Conservation (phyloP, 2,888 invertebrate genomes). For the Andrena bicolor region DNA sequence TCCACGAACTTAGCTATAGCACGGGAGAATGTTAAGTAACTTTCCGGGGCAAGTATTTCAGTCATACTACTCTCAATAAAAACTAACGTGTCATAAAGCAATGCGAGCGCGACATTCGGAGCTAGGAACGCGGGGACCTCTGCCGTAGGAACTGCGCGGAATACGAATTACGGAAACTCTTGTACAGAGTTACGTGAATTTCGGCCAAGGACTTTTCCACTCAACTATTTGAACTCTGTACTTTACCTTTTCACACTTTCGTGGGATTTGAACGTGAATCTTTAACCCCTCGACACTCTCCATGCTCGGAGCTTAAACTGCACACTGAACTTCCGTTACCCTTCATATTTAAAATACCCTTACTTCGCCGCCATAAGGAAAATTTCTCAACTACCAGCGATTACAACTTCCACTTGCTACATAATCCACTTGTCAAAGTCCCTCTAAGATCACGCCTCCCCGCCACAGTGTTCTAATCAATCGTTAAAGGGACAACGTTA, state of each 20-base stretch:
- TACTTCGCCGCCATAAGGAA: background rate
- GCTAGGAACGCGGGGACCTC: background rate
- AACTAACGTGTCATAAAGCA: no score
- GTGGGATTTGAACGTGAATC: background rate
- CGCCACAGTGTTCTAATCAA: background rate
- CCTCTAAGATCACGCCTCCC: no score
- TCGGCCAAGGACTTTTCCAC: background rate
- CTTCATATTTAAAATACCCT: background rate
- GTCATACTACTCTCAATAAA: no score
- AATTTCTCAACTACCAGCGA: background rate
- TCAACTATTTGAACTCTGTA: background rate
- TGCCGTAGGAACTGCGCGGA: background rate
- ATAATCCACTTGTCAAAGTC: no score
- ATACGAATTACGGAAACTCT: conserved; percentile 2
- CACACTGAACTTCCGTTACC: background rate
- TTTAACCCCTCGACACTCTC: background rate
- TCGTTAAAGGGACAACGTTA: background rate
- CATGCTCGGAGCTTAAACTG: background rate
- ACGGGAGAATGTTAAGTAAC: conserved; percentile 3
- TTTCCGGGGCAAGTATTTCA: conserved; percentile 1
- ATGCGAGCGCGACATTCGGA: no score
- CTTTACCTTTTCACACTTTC: conserved; percentile 1
- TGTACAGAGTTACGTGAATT: conserved; percentile 5
- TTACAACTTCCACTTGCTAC: background rate
- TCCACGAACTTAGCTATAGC: background rate